Base-by-base conservation (phyloP, 2,888 invertebrate species). In the Sarcophaga variegata region DNA sequence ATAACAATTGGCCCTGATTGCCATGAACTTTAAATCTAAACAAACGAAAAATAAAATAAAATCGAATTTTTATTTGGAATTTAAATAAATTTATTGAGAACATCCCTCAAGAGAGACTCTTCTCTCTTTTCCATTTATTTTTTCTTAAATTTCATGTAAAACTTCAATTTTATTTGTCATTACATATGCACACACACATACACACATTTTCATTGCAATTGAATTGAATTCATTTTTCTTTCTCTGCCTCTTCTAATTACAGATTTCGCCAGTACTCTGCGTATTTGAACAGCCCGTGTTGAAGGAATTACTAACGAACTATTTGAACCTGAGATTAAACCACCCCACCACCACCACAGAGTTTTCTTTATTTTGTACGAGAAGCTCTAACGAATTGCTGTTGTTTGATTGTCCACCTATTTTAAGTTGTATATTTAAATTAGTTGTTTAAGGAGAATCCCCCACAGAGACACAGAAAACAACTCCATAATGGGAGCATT, bases 401-500 rank as follows among this genome's bases (percentile, higher is more conserved):
- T 76, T 59, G 49, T 64, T 64, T 45, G 4, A n/a, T 22, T 45
- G 20, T 87, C 75, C 78, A 81, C 66, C 81, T 79, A 81, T 82
- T 87, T 87, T 79, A 82, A 87, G 69, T 84, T 69, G 54, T n/a
- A 10, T 11, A 64, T 62, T 82, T 75, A 81, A 86, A 83, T 81
- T 77, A 81, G 80, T 66, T 78, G 62, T 27, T 45, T 27, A 60
- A 78, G 83, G 81, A 83, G 83, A 62, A n/a, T 54, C 22, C 66
- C 12, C 69, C 71, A 85, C 37, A 59, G n/a, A 49, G 14, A 49
- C 49, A 49, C 14, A 49, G 10, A 12, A 49, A 22, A 4, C 64
- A 4, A 54, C 47, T 66, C 12, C 75, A 88, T 88, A 87, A 93
- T 93, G 93, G 92, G 92, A 85, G 92, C 91, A 80, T 89, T 89